Percentiles rank a stretch among this genome's conserved stretches.
Conservation (phyloP, 2,797 vertebrate species). For the Dromococcyx pavoninus region DNA sequence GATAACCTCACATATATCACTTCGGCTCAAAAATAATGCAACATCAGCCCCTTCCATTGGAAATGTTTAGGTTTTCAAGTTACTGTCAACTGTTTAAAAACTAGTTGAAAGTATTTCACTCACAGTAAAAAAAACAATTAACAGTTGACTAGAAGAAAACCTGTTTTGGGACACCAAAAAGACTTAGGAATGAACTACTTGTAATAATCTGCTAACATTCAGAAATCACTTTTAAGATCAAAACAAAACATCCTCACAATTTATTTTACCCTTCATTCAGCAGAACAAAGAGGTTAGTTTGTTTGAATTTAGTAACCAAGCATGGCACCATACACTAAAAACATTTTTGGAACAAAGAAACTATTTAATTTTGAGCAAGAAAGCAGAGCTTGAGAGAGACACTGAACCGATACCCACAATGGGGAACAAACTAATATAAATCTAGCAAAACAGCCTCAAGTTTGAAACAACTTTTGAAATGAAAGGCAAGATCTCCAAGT, state of each 20-base stretch:
- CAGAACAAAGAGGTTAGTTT: not conserved
- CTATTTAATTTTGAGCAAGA: not conserved
- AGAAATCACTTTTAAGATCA: not conserved
- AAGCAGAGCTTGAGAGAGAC: not conserved
- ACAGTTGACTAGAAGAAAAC: not conserved
- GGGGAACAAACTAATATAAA: not conserved
- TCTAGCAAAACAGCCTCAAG: not conserved
- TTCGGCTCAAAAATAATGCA: not conserved
- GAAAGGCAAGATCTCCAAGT: not conserved
- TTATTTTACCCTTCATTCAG: not conserved
- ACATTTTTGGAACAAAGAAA: not conserved
- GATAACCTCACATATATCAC: not conserved
- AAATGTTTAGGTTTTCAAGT: not conserved
- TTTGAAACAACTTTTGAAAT: not conserved
- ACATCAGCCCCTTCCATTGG: not conserved
- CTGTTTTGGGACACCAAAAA: not conserved
- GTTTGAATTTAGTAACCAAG: not conserved
- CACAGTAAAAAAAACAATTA: not conserved
- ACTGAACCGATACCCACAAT: not conserved
- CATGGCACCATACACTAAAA: not conserved
- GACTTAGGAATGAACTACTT: not conserved
- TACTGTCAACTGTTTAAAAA: not conserved
- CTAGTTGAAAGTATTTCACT: not conserved
- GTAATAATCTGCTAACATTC: not conserved
- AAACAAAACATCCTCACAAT: not conserved